These are phyloP conservation scores for Trichonephila clavata DNA, from an alignment of 1,140 invertebrate species.

Conservation along the genomic window DNA sequence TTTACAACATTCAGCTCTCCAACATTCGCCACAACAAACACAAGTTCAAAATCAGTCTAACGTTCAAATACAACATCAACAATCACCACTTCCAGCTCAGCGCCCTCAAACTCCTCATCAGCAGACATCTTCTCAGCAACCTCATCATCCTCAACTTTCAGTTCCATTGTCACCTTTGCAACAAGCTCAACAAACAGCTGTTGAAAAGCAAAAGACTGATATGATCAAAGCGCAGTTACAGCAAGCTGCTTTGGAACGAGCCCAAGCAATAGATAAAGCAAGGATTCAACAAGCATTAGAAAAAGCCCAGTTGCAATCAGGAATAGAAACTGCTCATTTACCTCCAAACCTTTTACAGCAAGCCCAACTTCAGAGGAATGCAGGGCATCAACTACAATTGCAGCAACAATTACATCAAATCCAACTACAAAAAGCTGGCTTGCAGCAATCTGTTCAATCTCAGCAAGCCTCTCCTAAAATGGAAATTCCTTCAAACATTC, in stretches of 20 bases:
- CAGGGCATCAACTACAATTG: slow-evolving; percentile 78
- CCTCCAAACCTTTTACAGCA: slow-evolving; percentile 61
- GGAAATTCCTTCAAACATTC: slow-evolving; percentile 51
- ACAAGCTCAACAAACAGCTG: slow-evolving; percentile 66
- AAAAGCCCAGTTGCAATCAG: slow-evolving; percentile 48
- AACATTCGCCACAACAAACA: not conserved
- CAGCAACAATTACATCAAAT: slow-evolving; percentile 71
- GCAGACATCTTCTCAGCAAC: slow-evolving; percentile 70
- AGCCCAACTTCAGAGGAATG: slow-evolving; percentile 37
- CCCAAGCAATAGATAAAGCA: slow-evolving; percentile 48
- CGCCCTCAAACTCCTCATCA: slow-evolving; percentile 63
- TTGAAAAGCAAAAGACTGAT: slow-evolving; percentile 70
- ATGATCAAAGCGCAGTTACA: slow-evolving; percentile 70
- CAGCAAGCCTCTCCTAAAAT: slow-evolving; percentile 41
- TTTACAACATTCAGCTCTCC: slow-evolving; percentile 53
- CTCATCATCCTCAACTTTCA: slow-evolving; percentile 82
- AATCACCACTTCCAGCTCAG: slow-evolving; percentile 48
- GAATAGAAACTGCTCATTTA: slow-evolving; percentile 19
- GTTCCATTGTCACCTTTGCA: slow-evolving; percentile 61
- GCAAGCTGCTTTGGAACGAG: slow-evolving; percentile 62
- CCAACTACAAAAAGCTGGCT: slow-evolving; percentile 52
- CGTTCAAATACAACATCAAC: slow-evolving; percentile 61
- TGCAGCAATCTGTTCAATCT: slow-evolving; percentile 40
- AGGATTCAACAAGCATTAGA: slow-evolving; percentile 66
- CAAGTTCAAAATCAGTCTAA: slow-evolving; percentile 37